Evolutionary conservation across 2,888 invertebrate genomes (phyloP), one percentile per base, ranked within the genome.

Genomic region (Meteorus colon): DNA sequence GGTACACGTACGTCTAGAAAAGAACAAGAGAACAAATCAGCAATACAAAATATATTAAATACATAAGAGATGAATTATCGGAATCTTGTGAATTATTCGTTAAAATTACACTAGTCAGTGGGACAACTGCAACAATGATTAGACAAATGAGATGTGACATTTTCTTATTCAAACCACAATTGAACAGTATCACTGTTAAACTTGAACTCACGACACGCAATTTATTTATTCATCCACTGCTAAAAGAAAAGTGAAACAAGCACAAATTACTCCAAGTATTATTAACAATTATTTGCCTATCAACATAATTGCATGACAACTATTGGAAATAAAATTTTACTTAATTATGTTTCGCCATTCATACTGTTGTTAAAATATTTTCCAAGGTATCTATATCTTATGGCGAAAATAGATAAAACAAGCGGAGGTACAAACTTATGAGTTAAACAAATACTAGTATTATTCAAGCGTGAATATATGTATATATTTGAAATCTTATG

Each of bases 221-320:
- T 63, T 63, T n/a, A 63, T 34, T 63, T 14, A 29, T 31, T 4
- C 41, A 8, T 8, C 8, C 41, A 41, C 41, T 41, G 8, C 12
- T 0, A 41, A 41, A 41, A 41, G 12, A 41, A 41, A 41, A 41
- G 12, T 4, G 8, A 41, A 41, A 12, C 2, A 29, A 4, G 12
- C 24, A 29, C 24, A 12, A 24, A 62, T n/a, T n/a, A 55, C 19
- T 29, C 12, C 62, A 62, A 62, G 55, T 55, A 55, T 24, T 55
- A 2, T 19, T 24, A 1, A 27, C 62, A 62, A 63, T 63, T 63
- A 63, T 34, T 63, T 34, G 1, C n/a, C 16, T 63, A 63, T 63
- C 63, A 63, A 63, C n/a, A n/a, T 63, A 63, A 63, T 31, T 27
- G n/a, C 19, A 63, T 63, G 34, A 63, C 14, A 5, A 29, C 63